These are phyloP conservation scores for Eidolon helvum DNA, from an alignment of 2,113 vertebrate genomes.

Conservation along the genomic window DNA sequence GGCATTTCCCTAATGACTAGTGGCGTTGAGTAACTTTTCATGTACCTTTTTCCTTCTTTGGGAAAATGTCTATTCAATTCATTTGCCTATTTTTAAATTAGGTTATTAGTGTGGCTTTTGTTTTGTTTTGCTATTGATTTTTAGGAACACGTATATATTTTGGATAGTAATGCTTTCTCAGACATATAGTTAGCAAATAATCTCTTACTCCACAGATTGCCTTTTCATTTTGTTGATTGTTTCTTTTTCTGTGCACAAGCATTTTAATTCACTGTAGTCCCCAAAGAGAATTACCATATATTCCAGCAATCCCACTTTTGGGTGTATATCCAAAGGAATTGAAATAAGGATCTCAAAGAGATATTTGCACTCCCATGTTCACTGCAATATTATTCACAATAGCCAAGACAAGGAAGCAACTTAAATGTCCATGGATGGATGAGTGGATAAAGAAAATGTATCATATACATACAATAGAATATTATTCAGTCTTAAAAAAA, in stretches of 20 bases:
- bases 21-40: not conserved
- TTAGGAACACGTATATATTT: not conserved
- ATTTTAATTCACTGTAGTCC: not conserved
- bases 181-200: not conserved
- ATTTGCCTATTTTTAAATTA: not conserved
- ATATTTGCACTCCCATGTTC: not conserved
- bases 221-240: not conserved
- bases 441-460: not conserved
- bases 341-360: not conserved
- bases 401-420: not conserved
- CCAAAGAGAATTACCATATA: not conserved
- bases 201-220: not conserved
- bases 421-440: not conserved
- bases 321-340: not conserved
- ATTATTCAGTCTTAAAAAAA: not conserved
- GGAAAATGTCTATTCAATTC: not conserved
- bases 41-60: not conserved
- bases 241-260: not conserved
- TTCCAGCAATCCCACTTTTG: not conserved
- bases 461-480: not conserved
- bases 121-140: not conserved
- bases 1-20: not conserved
- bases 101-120: not conserved
- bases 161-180: not conserved
- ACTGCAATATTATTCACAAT: not conserved